A percentile compares a stretch with the other conserved stretches of the same genome.
Conservation (phyloP, 2,888 invertebrate genomes). For the Torymus auratus region DNA sequence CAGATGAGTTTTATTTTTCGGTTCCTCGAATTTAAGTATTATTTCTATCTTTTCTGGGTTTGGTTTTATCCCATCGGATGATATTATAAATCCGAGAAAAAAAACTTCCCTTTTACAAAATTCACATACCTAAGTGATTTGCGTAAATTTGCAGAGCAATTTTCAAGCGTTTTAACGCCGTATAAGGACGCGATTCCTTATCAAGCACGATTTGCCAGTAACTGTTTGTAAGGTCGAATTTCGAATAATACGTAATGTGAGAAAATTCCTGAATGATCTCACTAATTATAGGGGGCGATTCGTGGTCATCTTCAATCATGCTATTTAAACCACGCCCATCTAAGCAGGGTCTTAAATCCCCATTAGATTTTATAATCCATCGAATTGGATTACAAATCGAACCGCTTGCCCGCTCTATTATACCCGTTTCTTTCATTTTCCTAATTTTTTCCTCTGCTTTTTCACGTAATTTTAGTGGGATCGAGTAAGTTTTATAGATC, state of each 20-base stretch:
- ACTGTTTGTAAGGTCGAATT: neutral
- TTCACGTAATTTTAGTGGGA: no score
- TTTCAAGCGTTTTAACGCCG: neutral
- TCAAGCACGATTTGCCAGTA: neutral
- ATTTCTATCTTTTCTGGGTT: neutral
- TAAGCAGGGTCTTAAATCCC: neutral
- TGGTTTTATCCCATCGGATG: neutral
- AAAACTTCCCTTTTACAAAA: neutral
- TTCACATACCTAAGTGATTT: neutral
- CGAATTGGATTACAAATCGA: neutral
- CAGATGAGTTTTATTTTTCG: constrained; percentile 51
- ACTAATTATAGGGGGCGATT: neutral
- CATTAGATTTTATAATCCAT: neutral
- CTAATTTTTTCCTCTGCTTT: no score
- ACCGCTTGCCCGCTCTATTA: no score
- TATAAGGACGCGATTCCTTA: neutral
- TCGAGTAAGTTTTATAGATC: no score
- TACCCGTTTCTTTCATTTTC: no score
- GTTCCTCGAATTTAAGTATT: neutral
- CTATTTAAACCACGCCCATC: neutral
- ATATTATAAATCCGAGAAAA: neutral
- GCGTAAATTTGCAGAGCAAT: neutral
- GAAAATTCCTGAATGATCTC: neutral
- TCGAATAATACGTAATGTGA: neutral
- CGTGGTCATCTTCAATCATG: neutral